Conservation (phyloP, 1,140 invertebrate genomes). For the Drosophila santomea region DNA sequence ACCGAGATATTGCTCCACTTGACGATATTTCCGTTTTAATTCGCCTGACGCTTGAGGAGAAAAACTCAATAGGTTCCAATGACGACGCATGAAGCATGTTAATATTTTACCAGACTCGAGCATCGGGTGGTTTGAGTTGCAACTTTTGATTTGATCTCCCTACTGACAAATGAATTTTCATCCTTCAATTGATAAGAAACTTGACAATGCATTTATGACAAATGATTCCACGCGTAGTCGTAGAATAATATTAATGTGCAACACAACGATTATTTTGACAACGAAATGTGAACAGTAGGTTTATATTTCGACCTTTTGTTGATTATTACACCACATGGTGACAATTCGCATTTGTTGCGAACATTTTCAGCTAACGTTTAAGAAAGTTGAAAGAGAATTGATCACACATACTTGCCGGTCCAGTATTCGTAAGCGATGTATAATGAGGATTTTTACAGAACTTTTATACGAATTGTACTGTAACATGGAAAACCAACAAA, state of each 20-base stretch:
- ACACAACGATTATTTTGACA: slow-evolving; percentile 49
- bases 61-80: slow-evolving; percentile 33
- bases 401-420: slow-evolving; percentile 73
- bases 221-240: slow-evolving; percentile 21
- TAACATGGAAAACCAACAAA: slow-evolving; percentile 30
- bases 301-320: slow-evolving; percentile 55
- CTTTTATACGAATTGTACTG: slow-evolving; percentile 56
- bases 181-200: slow-evolving; percentile 18
- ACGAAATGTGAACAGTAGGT: slow-evolving; percentile 47
- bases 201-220: slow-evolving; percentile 39
- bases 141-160: slow-evolving; percentile 59
- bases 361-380: slow-evolving; percentile 46
- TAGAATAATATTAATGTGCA: slow-evolving; percentile 16
- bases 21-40: slow-evolving; percentile 8
- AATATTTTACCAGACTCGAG: slow-evolving; percentile 25
- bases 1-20: slow-evolving; percentile 20
- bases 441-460: slow-evolving; percentile 51
- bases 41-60: slow-evolving; percentile 57
- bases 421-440: slow-evolving; percentile 61
- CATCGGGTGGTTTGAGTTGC: slow-evolving; percentile 1
- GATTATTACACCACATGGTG: slow-evolving; percentile 14
- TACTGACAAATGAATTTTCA: slow-evolving; percentile 17
- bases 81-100: slow-evolving; percentile 56
- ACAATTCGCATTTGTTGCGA: slow-evolving; percentile 31
- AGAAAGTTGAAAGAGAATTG: slow-evolving; percentile 39